phyloP scores from a whole-genome alignment of 2,797 vertebrate genomes.

The Chrosomus eos region DNA sequence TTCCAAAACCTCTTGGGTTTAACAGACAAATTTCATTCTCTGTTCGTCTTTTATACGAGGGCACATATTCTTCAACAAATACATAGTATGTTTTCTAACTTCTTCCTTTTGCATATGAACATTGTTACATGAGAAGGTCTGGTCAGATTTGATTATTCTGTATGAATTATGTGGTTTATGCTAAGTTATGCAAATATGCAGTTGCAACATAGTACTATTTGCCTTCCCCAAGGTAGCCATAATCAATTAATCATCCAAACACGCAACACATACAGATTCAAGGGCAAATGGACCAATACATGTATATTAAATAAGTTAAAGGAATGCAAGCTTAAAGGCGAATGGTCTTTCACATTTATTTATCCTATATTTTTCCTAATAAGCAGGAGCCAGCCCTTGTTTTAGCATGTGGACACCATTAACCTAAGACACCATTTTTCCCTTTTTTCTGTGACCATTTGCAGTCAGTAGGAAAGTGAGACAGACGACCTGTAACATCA shows the following conservation, averaged over 20 bases:
- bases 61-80: conserved; percentile 45
- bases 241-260: conserved; percentile 8
- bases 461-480: not conserved
- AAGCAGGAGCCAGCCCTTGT: not conserved
- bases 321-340: conserved; percentile 42
- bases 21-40: conserved; percentile 58
- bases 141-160: conserved; percentile 37
- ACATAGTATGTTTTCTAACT: not conserved
- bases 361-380: conserved; percentile 12
- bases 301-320: conserved; percentile 47
- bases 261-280: conserved; percentile 2
- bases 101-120: not conserved
- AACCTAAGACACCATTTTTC: not conserved
- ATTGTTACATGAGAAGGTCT: conserved; percentile 11
- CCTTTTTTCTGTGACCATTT: not conserved
- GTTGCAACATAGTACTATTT: conserved; percentile 47
- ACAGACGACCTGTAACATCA: not conserved
- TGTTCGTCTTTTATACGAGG: conserved; percentile 44
- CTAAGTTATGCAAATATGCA: conserved; percentile 46
- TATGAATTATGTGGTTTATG: conserved; percentile 37
- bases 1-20: conserved; percentile 54
- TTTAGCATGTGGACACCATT: not conserved
- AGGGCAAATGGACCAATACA: conserved; percentile 39
- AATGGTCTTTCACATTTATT: conserved; percentile 2
- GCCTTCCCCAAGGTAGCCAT: conserved; percentile 50